Evolutionary conservation across 2,888 invertebrate genomes (phyloP).

Genomic region (Acheta domesticus): DNA sequence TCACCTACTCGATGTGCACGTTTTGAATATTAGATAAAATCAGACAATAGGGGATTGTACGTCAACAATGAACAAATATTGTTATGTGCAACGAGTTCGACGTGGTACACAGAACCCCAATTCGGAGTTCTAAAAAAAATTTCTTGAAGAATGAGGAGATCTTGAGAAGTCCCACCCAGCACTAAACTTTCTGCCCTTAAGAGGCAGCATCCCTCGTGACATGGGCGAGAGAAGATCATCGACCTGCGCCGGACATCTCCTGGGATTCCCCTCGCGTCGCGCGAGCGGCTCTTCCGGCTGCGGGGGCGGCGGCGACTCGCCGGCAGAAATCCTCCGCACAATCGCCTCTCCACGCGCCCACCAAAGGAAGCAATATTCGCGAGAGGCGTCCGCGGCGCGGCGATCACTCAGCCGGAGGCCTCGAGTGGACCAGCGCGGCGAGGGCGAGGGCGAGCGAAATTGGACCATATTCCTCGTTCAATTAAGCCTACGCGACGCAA

Average conservation of each 20-base stretch:
- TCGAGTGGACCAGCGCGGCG: background rate
- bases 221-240: background rate
- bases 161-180: too few relatives aligned
- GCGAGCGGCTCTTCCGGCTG: background rate
- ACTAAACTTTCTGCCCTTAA: too few relatives aligned
- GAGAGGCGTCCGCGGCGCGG: background rate
- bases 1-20: too few relatives aligned
- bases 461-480: background rate
- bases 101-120: too few relatives aligned
- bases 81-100: too few relatives aligned
- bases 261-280: background rate
- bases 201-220: too few relatives aligned
- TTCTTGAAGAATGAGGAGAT: too few relatives aligned
- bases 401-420: too few relatives aligned
- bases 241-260: conserved; percentile 6
- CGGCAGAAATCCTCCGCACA: background rate
- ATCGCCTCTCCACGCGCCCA: background rate
- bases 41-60: too few relatives aligned
- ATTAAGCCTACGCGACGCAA: background rate
- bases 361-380: background rate
- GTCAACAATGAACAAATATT: too few relatives aligned
- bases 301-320: background rate
- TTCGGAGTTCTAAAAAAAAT: too few relatives aligned
- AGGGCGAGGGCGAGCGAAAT: background rate
- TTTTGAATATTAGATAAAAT: too few relatives aligned